A percentile compares a stretch with the other conserved stretches of the same genome.
Evolutionary conservation across 1,140 invertebrate genomes (phyloP).

Genomic region (Camponotus pennsylvanicus): DNA sequence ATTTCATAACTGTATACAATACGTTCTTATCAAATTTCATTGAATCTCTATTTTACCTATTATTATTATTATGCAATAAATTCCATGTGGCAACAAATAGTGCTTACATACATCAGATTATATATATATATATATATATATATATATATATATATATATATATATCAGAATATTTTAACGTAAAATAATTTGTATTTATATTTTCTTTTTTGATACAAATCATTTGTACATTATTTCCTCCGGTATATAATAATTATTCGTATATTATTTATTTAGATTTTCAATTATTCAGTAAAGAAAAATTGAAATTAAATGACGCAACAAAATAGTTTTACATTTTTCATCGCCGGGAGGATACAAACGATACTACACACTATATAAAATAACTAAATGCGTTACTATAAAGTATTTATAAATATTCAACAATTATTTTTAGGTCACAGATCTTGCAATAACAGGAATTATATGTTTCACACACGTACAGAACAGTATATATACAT

Average conservation of each 20-base stretch:
- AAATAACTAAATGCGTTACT: constrained; percentile 58
- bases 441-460: constrained; percentile 68
- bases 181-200: constrained; percentile 64
- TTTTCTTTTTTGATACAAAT: constrained; percentile 59
- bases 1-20: constrained; percentile 66
- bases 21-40: constrained; percentile 48
- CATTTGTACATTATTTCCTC: constrained; percentile 58
- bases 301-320: constrained; percentile 7
- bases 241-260: constrained; percentile 47
- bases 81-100: constrained; percentile 36
- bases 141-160: constrained; percentile 24
- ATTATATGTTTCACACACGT: constrained; percentile 64
- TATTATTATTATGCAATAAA: constrained; percentile 6
- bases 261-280: constrained; percentile 7
- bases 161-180: constrained; percentile 52
- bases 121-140: not conserved
- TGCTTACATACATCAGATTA: constrained; percentile 4
- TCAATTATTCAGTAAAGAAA: constrained; percentile 40
- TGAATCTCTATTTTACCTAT: constrained; percentile 7
- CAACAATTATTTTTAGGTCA: constrained; percentile 65
- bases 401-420: constrained; percentile 75
- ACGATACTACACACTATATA: constrained; percentile 29
- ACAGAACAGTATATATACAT: constrained; percentile 69
- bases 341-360: constrained; percentile 21
- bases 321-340: constrained; percentile 17